Evolutionary conservation across 2,113 vertebrate genomes (phyloP).

Genomic region (Solea solea): DNA sequence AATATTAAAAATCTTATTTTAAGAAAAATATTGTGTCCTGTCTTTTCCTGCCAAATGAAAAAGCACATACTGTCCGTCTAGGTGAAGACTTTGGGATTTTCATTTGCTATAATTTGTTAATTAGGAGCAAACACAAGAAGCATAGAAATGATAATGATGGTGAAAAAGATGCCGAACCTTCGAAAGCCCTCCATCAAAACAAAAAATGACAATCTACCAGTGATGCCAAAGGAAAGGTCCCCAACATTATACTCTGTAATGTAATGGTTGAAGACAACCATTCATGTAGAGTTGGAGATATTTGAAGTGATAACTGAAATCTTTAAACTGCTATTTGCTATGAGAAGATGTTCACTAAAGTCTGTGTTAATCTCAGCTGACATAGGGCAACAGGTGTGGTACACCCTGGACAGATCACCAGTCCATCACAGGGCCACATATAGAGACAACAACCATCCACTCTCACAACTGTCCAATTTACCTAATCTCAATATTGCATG

Average conservation of each 20-base stretch:
- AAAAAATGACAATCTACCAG: neutral
- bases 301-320: neutral
- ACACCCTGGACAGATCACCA: too few species aligned
- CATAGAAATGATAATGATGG: neutral
- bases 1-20: constrained; percentile 93
- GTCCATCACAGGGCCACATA: too few species aligned
- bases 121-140: neutral
- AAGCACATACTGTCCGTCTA: neutral
- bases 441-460: too few species aligned
- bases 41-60: neutral
- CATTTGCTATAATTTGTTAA: neutral
- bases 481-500: too few species aligned
- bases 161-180: too few species aligned
- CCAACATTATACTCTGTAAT: neutral
- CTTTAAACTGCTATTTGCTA: neutral
- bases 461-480: too few species aligned
- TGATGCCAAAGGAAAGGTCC: too few species aligned
- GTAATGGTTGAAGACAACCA: neutral
- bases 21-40: constrained; percentile 78
- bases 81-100: neutral
- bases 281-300: neutral
- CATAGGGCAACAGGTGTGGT: too few species aligned
- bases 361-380: too few species aligned
- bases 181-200: neutral
- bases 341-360: neutral